Conservation (phyloP, 2,797 vertebrate species). For the Tragopan temminckii region DNA sequence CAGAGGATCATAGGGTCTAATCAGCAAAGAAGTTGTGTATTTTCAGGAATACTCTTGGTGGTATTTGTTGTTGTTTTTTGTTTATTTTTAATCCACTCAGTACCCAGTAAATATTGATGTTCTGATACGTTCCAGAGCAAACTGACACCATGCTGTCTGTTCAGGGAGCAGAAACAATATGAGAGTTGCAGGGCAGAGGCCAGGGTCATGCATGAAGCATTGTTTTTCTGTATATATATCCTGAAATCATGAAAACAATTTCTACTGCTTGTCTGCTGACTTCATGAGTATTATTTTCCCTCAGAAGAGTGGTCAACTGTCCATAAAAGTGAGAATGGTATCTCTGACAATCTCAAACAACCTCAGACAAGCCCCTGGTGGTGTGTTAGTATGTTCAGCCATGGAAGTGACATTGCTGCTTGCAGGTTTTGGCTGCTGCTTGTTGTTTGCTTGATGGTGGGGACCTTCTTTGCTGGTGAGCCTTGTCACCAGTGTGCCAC, state of each 20-base stretch:
- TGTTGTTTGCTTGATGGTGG: conserved; percentile 26
- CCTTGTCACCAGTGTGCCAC: neutral
- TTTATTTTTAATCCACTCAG: neutral
- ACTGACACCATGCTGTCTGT: neutral
- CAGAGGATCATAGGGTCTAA: neutral
- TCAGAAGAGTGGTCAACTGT: neutral
- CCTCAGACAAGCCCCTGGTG: accelerated
- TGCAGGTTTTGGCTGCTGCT: neutral
- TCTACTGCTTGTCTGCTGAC: neutral
- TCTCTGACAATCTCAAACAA: accelerated
- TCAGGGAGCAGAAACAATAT: neutral
- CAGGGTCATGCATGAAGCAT: too few species aligned
- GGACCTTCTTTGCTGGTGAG: neutral
- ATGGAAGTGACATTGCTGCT: neutral
- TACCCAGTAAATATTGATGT: neutral
- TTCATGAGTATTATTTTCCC: neutral
- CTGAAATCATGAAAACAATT: neutral
- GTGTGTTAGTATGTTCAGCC: accelerated
- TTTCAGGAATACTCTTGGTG: neutral
- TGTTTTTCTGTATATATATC: accelerated
- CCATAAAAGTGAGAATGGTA: neutral
- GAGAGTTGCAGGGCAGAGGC: neutral
- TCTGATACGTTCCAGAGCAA: neutral
- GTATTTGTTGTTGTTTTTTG: neutral
- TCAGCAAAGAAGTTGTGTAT: neutral